Conservation (phyloP, 2,888 invertebrate species). For the Furcula furcula region DNA sequence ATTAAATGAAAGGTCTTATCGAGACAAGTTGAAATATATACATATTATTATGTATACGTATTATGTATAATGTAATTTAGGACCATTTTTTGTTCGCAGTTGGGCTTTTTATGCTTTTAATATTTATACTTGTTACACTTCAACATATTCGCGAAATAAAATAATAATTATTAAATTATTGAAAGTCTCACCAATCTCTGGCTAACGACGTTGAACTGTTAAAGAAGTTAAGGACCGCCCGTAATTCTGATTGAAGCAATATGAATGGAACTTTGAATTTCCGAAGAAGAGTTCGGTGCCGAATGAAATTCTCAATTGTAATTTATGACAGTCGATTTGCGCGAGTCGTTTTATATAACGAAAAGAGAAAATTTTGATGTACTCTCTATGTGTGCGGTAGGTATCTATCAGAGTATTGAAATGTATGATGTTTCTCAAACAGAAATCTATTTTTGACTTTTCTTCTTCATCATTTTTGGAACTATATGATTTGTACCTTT, state of each 20-base stretch:
- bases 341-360: constrained; percentile 13
- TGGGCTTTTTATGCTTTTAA: too few species aligned
- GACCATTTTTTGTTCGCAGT: too few species aligned
- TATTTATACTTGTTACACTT: too few species aligned
- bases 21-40: too few species aligned
- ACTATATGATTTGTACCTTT: too few species aligned
- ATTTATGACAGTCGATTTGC: constrained; percentile 23
- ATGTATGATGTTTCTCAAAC: neutral
- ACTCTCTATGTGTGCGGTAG: constrained; percentile 3
- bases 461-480: too few species aligned
- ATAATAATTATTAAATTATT: constrained; percentile 4
- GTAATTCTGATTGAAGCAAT: constrained; percentile 31
- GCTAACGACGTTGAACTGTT: constrained; percentile 15
- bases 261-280: constrained; percentile 33
- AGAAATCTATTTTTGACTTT: neutral
- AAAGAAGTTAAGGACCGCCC: constrained; percentile 17
- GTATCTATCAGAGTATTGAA: neutral
- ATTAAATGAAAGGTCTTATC: too few species aligned
- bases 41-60: too few species aligned
- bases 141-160: too few species aligned
- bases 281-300: constrained; percentile 22
- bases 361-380: constrained; percentile 8
- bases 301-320: constrained; percentile 22
- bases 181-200: constrained; percentile 16
- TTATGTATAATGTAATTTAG: too few species aligned